Evolutionary conservation across 2,888 invertebrate genomes (phyloP).

Genomic region (Palloptera scutellata): DNA sequence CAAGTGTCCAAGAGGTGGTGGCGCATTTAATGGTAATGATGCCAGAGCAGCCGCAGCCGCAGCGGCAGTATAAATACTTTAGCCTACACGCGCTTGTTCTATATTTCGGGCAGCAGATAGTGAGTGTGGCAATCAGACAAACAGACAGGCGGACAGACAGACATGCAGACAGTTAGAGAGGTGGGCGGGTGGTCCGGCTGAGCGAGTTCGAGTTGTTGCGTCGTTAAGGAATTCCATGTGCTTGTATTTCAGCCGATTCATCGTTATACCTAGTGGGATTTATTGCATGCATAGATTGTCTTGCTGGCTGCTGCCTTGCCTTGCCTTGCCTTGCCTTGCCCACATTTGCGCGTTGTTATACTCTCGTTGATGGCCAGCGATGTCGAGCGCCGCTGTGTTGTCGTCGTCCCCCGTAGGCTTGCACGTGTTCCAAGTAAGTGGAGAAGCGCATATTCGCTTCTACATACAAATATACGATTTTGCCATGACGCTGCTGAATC

Average conservation of each 20-base stretch:
- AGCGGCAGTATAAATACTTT: too few relatives aligned
- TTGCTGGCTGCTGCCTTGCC: background rate
- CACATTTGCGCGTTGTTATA: constrained; percentile 4
- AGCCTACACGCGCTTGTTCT: too few relatives aligned
- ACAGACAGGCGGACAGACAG: too few relatives aligned
- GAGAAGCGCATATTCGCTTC: constrained; percentile 8
- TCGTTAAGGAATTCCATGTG: constrained; percentile 12
- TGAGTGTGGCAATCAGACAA: too few relatives aligned
- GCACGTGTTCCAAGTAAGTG: constrained; percentile 56
- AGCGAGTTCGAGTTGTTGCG: constrained; percentile 2
- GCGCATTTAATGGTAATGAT: background rate
- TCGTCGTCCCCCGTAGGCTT: constrained; percentile 60
- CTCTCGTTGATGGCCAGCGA: background rate
- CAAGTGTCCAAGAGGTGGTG: too few relatives aligned
- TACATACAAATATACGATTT: too few relatives aligned
- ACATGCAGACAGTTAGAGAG: background rate
- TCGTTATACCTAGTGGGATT: too few relatives aligned
- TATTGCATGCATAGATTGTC: too few relatives aligned
- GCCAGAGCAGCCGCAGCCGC: background rate
- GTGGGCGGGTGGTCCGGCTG: background rate
- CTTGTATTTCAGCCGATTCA: too few relatives aligned
- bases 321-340: background rate
- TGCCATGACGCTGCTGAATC: constrained; percentile 18
- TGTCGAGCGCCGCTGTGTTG: too few relatives aligned
- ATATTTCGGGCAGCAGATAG: too few relatives aligned